Base-by-base conservation (phyloP, 2,888 invertebrate species). In the Lasioglossum calceatum region DNA sequence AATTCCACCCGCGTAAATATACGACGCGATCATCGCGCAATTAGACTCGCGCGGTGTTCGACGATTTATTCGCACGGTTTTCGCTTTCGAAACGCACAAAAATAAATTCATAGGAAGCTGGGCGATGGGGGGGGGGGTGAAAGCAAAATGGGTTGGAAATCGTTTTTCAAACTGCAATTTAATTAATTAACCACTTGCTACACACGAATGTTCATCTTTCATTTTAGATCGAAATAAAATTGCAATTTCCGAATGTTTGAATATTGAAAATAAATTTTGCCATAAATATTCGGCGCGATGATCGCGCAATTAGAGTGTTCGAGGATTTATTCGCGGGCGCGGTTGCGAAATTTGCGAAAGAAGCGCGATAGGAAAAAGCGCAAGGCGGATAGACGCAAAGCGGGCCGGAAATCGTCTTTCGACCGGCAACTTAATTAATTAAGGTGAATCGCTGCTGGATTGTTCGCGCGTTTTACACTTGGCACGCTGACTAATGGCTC, bases 401-500 rank as follows among this genome's bases (percentile, higher is more conserved):
- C 32, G 36, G 19, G 19, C 67, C 27, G 54, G 54, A 78, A 39
- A 50, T 47, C 64, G 36, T 70, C 76, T 44, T 61, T 42, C 44
- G 77, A n/a, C n/a, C 47, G 71, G 81, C 70, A 78, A 90, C 90
- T 91, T 91, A 91, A 91, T 91, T 91, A 91, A 91, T 91, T 90
- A 88, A 91, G 87, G 87, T 79, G 83, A 81, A 91, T 90, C 89
- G 87, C 67, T 77, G 54, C 72, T 77, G 82, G 84, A 91, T 91
- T 88, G 91, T 88, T 88, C 83, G 87, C 87, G 85, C 91, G 89
- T 90, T 91, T 91, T 91, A 89, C 89, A 83, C 91, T 89, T 88
- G 90, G 86, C 90, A 86, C 77, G 79, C 72, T 90, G 91, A 91
- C 86, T 91, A 91, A 91, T 91, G 82, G 91, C 77, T 47, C 73